phyloP scores from a whole-genome alignment of 1,140 invertebrate genomes.

The Holcopasites calliopsidis region DNA sequence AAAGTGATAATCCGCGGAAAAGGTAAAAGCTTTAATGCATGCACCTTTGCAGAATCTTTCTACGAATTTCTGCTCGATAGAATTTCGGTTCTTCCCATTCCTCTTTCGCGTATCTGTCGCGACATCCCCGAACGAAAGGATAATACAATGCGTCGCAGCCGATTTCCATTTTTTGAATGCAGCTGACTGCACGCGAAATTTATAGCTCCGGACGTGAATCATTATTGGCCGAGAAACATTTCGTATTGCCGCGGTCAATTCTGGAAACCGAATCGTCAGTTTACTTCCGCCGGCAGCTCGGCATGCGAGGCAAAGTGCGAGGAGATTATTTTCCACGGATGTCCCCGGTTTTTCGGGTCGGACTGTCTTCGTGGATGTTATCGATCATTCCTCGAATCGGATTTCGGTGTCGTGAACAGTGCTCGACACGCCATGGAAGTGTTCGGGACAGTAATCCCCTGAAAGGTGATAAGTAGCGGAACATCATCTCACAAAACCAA shows the following conservation, averaged over 20 bases:
- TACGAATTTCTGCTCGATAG: background rate
- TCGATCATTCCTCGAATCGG: background rate
- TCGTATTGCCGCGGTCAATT: background rate
- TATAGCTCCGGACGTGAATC: slow-evolving; percentile 31
- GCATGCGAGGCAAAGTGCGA: too few species aligned
- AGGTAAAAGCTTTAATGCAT: background rate
- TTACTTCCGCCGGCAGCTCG: too few species aligned
- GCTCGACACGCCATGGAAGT: background rate
- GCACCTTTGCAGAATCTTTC: too few species aligned
- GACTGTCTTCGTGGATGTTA: background rate
- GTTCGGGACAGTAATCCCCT: background rate
- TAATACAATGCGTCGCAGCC: background rate
- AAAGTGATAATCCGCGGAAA: too few species aligned
- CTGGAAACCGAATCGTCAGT: too few species aligned
- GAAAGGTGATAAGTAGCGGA: background rate
- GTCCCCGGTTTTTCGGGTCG: background rate
- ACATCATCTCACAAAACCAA: background rate
- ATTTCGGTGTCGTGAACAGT: background rate
- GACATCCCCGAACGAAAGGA: background rate
- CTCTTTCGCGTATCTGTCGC: background rate
- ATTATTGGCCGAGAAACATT: background rate
- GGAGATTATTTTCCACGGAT: background rate
- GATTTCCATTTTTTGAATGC: background rate
- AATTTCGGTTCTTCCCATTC: background rate
- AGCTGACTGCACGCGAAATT: slow-evolving; percentile 5